Percentiles rank a stretch among this genome's conserved stretches.
Conservation (phyloP, 2,113 vertebrate species). For the Alosa alosa region DNA sequence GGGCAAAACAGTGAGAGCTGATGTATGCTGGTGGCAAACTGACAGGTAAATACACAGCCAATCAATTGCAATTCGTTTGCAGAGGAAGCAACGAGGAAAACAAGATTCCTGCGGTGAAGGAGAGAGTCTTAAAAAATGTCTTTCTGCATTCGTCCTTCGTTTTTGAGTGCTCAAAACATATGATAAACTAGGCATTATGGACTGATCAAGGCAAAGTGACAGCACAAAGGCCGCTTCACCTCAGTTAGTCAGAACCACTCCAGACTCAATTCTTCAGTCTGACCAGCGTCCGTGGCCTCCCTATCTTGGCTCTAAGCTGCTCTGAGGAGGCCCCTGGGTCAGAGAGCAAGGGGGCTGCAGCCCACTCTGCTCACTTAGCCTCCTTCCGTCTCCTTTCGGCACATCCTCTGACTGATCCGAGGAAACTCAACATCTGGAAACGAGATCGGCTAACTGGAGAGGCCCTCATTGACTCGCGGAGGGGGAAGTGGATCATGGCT, state of each 20-base stretch:
- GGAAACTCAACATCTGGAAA: not conserved
- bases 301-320: not conserved
- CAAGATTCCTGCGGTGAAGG: not conserved
- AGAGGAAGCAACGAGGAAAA: not conserved
- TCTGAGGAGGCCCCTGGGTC: not conserved
- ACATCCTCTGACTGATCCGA: not conserved
- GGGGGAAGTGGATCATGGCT: not conserved
- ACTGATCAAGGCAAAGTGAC: not conserved
- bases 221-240: not conserved
- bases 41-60: conserved; percentile 39
- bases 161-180: not conserved
- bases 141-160: not conserved
- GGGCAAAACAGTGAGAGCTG: conserved; percentile 52
- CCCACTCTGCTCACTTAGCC: not conserved
- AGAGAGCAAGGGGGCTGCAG: not conserved
- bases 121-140: not conserved
- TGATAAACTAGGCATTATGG: not conserved
- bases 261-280: not conserved
- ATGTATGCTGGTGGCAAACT: conserved; percentile 18
- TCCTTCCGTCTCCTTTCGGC: not conserved
- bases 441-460: not conserved
- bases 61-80: conserved; percentile 32
- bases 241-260: not conserved
- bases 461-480: not conserved
- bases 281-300: not conserved